These are phyloP conservation scores for Rana temporaria DNA, from an alignment of 2,113 vertebrate species.

Conservation along the genomic window DNA sequence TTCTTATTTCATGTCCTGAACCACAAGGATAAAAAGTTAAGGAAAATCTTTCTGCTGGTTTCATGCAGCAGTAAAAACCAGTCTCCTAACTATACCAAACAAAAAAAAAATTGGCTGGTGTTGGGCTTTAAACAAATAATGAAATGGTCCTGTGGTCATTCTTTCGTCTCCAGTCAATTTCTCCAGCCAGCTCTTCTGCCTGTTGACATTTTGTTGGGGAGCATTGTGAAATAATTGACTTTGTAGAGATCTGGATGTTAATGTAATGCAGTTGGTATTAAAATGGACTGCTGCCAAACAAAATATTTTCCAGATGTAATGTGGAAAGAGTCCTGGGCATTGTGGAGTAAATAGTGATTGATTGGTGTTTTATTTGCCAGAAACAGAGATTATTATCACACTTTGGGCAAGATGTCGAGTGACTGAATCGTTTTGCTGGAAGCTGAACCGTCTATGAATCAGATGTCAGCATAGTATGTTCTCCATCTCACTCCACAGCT, in stretches of 20 bases:
- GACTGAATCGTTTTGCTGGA: conserved; percentile 24
- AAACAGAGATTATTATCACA: conserved; percentile 31
- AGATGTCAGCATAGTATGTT: not conserved
- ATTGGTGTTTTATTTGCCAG: conserved; percentile 29
- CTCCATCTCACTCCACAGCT: too few species aligned
- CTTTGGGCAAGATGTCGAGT: conserved; percentile 23
- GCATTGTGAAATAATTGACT: not conserved
- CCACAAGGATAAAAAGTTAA: too few species aligned
- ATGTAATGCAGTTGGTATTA: not conserved
- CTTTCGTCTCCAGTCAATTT: not conserved
- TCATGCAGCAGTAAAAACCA: too few species aligned
- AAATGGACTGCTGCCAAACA: conserved; percentile 24
- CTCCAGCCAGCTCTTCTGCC: too few species aligned
- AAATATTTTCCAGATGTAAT: conserved; percentile 39
- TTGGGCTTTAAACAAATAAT: not conserved
- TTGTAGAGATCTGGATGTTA: conserved; percentile 5
- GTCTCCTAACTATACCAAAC: too few species aligned
- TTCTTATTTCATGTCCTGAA: too few species aligned
- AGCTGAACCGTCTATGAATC: not conserved
- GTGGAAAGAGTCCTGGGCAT: conserved; percentile 20
- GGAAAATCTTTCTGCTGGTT: too few species aligned
- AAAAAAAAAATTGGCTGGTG: too few species aligned
- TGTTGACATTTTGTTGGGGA: not conserved
- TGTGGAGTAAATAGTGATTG: conserved; percentile 29
- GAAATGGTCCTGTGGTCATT: not conserved